A percentile compares a stretch with the other conserved stretches of the same genome.
phyloP scores from a whole-genome alignment of 2,113 vertebrate species.

The Salvator merianae region DNA sequence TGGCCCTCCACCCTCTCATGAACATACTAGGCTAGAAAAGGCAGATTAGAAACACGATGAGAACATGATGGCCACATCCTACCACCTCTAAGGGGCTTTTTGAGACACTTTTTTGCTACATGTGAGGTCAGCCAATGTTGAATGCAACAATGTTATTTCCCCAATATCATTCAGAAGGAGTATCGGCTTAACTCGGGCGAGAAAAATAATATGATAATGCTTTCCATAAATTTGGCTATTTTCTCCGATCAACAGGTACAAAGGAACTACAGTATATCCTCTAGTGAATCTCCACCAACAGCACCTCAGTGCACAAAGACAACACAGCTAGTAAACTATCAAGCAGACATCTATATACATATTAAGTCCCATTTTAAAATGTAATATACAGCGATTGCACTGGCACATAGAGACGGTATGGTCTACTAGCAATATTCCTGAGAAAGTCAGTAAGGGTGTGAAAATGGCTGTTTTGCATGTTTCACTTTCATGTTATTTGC shows the following conservation, averaged over 20 bases:
- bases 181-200: background rate
- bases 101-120: no score
- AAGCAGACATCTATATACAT: background rate
- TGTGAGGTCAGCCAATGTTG: no score
- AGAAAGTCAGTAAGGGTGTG: no score
- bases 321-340: background rate
- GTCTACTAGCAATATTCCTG: background rate
- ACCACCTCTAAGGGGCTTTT: no score
- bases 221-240: background rate
- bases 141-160: background rate
- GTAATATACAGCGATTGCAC: background rate
- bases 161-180: background rate
- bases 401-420: background rate
- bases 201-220: background rate
- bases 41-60: no score
- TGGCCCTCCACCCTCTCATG: no score
- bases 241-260: background rate
- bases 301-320: background rate
- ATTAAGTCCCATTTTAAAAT: background rate
- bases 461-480: no score
- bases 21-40: no score
- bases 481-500: no score
- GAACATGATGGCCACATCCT: no score
- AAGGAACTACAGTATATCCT: slow-evolving; percentile 4
- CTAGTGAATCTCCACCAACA: background rate